Base-by-base conservation (phyloP, 2,113 vertebrate genomes). In the Oryzias javanicus region DNA sequence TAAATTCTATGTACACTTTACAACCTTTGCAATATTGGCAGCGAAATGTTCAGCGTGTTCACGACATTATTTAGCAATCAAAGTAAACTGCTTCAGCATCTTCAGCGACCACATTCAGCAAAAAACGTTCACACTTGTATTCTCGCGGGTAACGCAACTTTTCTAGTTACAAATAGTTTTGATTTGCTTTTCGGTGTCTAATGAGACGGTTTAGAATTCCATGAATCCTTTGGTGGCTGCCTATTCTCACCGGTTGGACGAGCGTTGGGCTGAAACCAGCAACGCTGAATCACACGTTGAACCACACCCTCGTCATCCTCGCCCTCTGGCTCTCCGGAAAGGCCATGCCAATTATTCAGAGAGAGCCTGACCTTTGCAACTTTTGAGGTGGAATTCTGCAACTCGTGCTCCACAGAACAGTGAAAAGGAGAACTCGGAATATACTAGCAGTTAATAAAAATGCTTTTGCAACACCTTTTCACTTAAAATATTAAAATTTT, bases 281-380 rank as follows among this genome's bases (percentile, higher is more conserved):
- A 64, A 35, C 47, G 48, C 40, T 15, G 45, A 60, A 55, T 70
- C 58, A 29, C n/a, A 48, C 12, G 7, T 18, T 73, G 58, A 62
- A 61, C 49, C 29, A 53, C 42, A 62, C n/a, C 53, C 24, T 52
- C 48, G 10, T 55, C 49, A 13, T 55, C 49, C 13, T 55, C 64
- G 16, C 55, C 45, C 54, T 61, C 49, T 47, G 40, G 58, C 66
- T 65, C 42, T 49, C 49, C 54, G 49, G 22, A 78, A 87, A 85
- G 76, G 69, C 64, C 73, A 74, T 15, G 35, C 57, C 74, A 81
- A 76, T 83, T 79, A 70, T 66, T 49, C 55, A 42, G 56, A 56
- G 7, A 55, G 45, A 76, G 29, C n/a, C 4, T 76, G 70, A 81
- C 79, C 72, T 82, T 86, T 80, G 51, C 46, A 44, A 62, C 44